phyloP scores from a whole-genome alignment of 2,888 invertebrate genomes.

The Chrysotoxum bicinctum region DNA sequence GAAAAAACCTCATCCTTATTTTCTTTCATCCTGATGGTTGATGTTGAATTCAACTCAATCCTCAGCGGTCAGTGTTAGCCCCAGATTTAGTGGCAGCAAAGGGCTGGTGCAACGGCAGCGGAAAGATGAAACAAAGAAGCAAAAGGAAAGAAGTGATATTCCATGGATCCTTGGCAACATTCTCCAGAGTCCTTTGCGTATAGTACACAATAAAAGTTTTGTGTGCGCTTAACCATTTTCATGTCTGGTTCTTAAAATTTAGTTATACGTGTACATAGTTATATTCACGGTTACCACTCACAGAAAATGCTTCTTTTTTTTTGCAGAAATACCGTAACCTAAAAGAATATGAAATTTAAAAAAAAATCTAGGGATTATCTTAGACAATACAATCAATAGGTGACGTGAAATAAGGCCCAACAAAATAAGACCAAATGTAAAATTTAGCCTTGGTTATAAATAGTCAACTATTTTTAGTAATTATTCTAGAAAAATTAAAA shows the following conservation, averaged over 20 bases:
- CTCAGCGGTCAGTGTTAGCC: slow-evolving; percentile 60
- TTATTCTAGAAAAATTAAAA: too few relatives aligned
- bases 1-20: slow-evolving; percentile 31
- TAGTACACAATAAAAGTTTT: slow-evolving; percentile 43
- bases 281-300: background rate
- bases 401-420: too few relatives aligned
- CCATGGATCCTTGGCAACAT: slow-evolving; percentile 53
- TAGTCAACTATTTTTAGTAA: too few relatives aligned
- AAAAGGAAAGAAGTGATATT: slow-evolving; percentile 50
- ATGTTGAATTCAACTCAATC: slow-evolving; percentile 58
- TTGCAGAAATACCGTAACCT: too few relatives aligned
- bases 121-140: background rate
- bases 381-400: too few relatives aligned
- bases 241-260: slow-evolving; percentile 20
- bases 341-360: too few relatives aligned
- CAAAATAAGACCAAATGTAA: too few relatives aligned
- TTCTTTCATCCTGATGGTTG: slow-evolving; percentile 17
- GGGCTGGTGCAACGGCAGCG: background rate
- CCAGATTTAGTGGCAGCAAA: background rate
- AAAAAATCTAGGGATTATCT: too few relatives aligned
- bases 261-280: background rate
- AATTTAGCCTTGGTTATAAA: too few relatives aligned
- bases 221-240: slow-evolving; percentile 29
- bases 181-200: slow-evolving; percentile 63
- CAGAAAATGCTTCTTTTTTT: too few relatives aligned